phyloP scores from a whole-genome alignment of 2,888 invertebrate genomes.

The Chrysopilus asiliformis region DNA sequence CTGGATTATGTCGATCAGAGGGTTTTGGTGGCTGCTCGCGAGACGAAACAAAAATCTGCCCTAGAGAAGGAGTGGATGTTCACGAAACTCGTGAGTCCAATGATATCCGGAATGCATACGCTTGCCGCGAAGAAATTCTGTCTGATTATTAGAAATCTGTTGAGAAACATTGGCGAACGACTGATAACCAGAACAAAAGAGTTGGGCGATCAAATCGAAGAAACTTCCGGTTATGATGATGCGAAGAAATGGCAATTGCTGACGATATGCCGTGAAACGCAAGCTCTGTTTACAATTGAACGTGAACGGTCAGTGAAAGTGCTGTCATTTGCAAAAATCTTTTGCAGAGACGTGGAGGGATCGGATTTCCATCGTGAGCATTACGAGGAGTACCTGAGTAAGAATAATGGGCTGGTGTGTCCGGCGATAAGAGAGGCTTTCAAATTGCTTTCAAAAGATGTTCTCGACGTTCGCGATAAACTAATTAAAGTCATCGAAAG shows the following conservation, averaged over 20 bases:
- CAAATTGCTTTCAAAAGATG: constrained; percentile 40
- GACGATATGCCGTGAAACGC: constrained; percentile 60
- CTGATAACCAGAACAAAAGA: constrained; percentile 37
- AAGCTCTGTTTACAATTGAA: constrained; percentile 62
- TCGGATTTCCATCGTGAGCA: constrained; percentile 38
- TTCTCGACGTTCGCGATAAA: constrained; percentile 32
- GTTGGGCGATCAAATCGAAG: constrained; percentile 29
- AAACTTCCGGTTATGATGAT: constrained; percentile 22
- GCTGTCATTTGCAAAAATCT: constrained; percentile 65
- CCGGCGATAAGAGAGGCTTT: constrained; percentile 49
- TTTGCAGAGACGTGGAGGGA: constrained; percentile 45
- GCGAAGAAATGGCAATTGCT: constrained; percentile 32
- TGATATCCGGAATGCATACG: constrained; percentile 59
- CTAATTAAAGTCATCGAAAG: constrained; percentile 34
- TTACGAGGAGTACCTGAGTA: constrained; percentile 29
- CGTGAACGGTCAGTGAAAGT: constrained; percentile 69
- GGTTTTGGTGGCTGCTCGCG: constrained; percentile 45
- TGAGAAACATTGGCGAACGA: constrained; percentile 37
- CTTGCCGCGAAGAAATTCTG: constrained; percentile 59
- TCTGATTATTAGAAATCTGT: constrained; percentile 37
- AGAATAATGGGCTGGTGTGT: constrained; percentile 35
- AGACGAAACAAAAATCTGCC: constrained; percentile 49
- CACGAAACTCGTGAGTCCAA: constrained; percentile 61
- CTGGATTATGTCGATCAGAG: constrained; percentile 75
- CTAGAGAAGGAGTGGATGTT: constrained; percentile 84